A percentile compares a stretch with the other conserved stretches of the same genome.
These are phyloP conservation scores for Hesperia comma DNA, from an alignment of 2,888 invertebrate genomes.

Conservation along the genomic window DNA sequence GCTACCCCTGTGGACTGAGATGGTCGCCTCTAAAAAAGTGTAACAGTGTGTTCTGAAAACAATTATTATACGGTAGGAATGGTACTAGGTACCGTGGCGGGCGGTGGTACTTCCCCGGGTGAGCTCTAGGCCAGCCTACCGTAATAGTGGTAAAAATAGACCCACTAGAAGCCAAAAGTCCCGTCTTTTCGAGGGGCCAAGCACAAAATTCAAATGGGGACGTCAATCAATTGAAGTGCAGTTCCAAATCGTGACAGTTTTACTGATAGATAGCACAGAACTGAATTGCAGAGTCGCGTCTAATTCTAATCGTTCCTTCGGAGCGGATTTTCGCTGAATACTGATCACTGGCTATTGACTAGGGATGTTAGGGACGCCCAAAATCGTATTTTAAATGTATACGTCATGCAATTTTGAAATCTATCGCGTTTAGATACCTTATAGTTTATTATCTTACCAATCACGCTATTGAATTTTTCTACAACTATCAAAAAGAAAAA, in stretches of 20 bases:
- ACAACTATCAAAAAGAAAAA: too few species aligned
- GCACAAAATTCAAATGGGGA: conserved; percentile 30
- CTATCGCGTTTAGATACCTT: too few species aligned
- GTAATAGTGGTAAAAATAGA: not conserved
- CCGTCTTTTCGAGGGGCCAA: conserved; percentile 13
- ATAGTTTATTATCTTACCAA: too few species aligned
- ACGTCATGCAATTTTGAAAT: too few species aligned
- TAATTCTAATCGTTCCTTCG: conserved; percentile 33
- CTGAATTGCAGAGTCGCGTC: conserved; percentile 29
- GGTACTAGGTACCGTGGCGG: too few species aligned
- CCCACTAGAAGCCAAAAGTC: not conserved
- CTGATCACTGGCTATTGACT: conserved; percentile 27
- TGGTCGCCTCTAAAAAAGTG: too few species aligned
- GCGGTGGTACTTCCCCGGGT: too few species aligned
- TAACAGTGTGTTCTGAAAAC: too few species aligned
- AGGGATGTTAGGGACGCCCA: not conserved
- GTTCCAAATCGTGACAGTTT: conserved; percentile 31
- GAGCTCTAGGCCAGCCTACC: too few species aligned
- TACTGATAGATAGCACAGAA: conserved; percentile 27
- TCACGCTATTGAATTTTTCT: too few species aligned
- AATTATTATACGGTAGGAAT: too few species aligned
- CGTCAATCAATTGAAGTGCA: conserved; percentile 31
- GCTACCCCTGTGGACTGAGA: too few species aligned
- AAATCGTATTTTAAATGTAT: not conserved
- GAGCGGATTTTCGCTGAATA: conserved; percentile 29